Conservation (phyloP, 2,797 vertebrate genomes). For the Silurus aristotelis region DNA sequence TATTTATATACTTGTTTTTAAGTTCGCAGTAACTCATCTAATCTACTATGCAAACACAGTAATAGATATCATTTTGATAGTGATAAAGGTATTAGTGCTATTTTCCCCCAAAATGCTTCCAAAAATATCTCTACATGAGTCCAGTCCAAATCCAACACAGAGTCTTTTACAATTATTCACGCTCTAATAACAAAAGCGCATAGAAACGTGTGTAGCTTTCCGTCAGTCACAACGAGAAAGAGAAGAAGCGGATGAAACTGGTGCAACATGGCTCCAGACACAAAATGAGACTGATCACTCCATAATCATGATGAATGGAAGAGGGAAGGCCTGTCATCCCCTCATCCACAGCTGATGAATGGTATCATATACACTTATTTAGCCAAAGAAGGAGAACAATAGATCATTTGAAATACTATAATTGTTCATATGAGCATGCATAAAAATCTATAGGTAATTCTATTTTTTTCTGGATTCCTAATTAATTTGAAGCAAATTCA, state of each 20-base stretch:
- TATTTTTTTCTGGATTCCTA: constrained; percentile 28
- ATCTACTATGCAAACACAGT: background rate
- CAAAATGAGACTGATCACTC: constrained; percentile 73
- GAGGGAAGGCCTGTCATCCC: constrained; percentile 68
- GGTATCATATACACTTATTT: constrained; percentile 80
- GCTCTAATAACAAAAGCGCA: constrained; percentile 15
- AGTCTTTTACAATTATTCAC: constrained; percentile 21
- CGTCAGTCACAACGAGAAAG: constrained; percentile 46
- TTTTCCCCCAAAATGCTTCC: background rate
- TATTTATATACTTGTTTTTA: constrained; percentile 3
- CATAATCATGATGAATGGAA: constrained; percentile 81
- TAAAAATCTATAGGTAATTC: constrained; percentile 63
- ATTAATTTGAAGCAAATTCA: constrained; percentile 19
- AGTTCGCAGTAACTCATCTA: background rate
- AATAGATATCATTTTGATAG: background rate
- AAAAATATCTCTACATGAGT: background rate
- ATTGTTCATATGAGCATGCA: constrained; percentile 69
- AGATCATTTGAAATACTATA: constrained; percentile 69
- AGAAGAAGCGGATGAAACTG: constrained; percentile 46
- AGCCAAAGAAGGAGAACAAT: constrained; percentile 71
- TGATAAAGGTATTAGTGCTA: background rate
- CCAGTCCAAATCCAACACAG: background rate
- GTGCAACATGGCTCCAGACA: constrained; percentile 64
- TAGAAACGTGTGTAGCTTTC: constrained; percentile 31
- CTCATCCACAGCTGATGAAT: constrained; percentile 75